Percentiles rank a stretch among this genome's conserved stretches.
phyloP scores from a whole-genome alignment of 2,113 vertebrate species.

The Apaloderma vittatum region DNA sequence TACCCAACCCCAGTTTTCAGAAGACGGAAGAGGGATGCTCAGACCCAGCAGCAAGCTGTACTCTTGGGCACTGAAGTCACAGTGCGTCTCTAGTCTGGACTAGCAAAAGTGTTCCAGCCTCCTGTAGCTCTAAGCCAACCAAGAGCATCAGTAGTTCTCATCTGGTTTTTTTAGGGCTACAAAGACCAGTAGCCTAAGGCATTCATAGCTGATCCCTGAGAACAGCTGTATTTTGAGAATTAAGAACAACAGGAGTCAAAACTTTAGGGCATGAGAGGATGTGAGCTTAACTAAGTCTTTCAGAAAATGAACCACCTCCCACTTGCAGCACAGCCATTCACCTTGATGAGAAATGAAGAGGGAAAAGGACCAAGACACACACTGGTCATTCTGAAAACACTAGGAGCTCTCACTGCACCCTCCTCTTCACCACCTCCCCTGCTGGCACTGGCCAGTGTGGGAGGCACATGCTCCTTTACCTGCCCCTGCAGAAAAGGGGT shows the following conservation, averaged over 20 bases:
- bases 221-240: not conserved
- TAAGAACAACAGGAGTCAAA: not conserved
- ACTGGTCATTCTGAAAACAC: not conserved
- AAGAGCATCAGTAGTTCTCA: not conserved
- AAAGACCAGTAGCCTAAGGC: not conserved
- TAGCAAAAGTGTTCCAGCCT: not conserved
- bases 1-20: not conserved
- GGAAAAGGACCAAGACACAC: not conserved
- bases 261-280: not conserved
- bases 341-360: not conserved
- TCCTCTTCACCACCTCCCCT: fast-evolving
- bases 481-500: not conserved
- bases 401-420: not conserved
- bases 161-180: not conserved
- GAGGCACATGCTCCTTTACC: not conserved
- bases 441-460: fast-evolving
- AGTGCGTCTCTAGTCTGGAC: not conserved
- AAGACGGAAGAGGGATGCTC: not conserved
- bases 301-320: not conserved
- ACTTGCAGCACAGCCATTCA: not conserved
- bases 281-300: not conserved
- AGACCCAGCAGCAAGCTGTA: not conserved
- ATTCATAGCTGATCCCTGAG: not conserved
- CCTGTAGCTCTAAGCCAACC: not conserved
- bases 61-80: not conserved